Evolutionary conservation across 2,113 vertebrate genomes (phyloP), one percentile per base, ranked within the genome.

Genomic region (Ammodytes marinus): DNA sequence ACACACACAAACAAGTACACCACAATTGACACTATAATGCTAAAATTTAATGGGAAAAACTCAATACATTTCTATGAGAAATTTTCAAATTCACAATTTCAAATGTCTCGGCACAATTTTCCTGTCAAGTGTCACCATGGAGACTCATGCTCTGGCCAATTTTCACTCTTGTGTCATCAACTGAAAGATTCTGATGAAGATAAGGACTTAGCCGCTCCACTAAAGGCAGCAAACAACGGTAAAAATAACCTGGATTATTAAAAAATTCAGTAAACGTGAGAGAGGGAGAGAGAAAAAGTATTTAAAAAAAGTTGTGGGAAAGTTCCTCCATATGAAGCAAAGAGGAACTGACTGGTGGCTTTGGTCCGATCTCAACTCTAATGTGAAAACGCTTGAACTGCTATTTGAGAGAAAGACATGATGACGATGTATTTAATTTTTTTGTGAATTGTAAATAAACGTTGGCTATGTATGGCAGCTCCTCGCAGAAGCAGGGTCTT

Each of bases 401-500:
- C 80, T 65, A 81, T 75, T 60, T 69, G 52, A 82, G 60, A 83
- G 78, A 40, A 72, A 85, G 69, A 0, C 84, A 77, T 90, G 87
- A 77, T 90, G 27, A 27, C 27, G 27, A 27, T 27, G 27, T 27
- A 27, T 27, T 27, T 27, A 1, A 27, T 27, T 88, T 57, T 92
- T 90, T 90, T 92, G 87, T 93, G 87, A 91, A 82, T 81, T 90
- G 92, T 94, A 91, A 93, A 94, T 93, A 94, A 94, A 91, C 37
- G 27, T 27, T 83, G 1, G 86, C 74, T 77, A 71, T 45, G 92
- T 77, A 71, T 42, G 92, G 92, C 90, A 90, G 93, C 91, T 90
- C 92, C 92, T 93, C 93, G 92, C 93, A 94, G 93, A 93, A 93
- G 93, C 93, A 94, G 92, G 91, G 93, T 89, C 93, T 94, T 93